phyloP scores from a whole-genome alignment of 2,113 vertebrate genomes.

The Recurvirostra avosetta region DNA sequence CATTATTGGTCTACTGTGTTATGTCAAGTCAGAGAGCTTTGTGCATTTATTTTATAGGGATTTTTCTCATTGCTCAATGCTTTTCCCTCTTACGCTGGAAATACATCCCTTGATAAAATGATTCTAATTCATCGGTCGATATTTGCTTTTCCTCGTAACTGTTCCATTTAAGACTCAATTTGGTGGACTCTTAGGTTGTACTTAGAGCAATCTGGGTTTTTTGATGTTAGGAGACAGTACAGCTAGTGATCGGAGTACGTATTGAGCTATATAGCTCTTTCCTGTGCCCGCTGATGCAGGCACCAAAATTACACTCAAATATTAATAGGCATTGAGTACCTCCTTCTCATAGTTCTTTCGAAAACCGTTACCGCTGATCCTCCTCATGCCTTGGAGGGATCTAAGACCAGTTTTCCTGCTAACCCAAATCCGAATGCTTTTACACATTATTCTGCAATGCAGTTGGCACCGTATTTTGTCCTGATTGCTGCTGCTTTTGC shows the following conservation, averaged over 20 bases:
- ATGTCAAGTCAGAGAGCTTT: not conserved
- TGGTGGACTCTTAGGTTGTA: not conserved
- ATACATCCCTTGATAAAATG: not conserved
- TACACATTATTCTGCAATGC: not conserved
- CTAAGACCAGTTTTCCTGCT: no score
- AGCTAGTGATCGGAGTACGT: not conserved
- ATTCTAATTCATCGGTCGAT: not conserved
- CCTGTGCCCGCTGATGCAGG: not conserved
- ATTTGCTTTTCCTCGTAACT: not conserved
- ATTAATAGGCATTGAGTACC: not conserved
- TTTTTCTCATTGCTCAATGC: not conserved
- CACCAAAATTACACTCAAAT: not conserved
- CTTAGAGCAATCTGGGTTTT: not conserved
- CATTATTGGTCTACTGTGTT: not conserved
- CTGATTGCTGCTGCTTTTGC: not conserved
- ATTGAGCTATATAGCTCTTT: not conserved
- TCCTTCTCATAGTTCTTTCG: not conserved
- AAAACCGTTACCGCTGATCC: not conserved
- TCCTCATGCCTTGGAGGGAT: not conserved
- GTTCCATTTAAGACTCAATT: not conserved
- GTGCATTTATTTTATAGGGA: not conserved
- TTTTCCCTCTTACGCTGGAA: not conserved
- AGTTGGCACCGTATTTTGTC: not conserved
- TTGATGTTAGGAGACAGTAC: not conserved
- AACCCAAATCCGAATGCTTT: not conserved